Conservation (phyloP, 1,140 invertebrate genomes). For the Diprion similis region DNA sequence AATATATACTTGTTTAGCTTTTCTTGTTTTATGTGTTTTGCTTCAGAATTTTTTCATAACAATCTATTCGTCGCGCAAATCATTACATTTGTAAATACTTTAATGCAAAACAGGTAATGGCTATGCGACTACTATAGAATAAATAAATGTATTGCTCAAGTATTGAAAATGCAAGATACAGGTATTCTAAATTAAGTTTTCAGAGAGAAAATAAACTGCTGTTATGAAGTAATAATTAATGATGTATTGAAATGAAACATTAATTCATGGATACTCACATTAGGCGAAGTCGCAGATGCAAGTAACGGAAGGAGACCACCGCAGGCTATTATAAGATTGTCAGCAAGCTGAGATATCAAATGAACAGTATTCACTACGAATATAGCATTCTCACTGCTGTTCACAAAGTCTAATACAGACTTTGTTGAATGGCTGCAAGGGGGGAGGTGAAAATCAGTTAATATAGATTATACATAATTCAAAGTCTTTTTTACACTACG, state of each 20-base stretch:
- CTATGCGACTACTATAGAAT: neutral
- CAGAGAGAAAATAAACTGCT: too few species aligned
- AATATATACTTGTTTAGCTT: neutral
- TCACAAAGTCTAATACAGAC: conserved; percentile 97
- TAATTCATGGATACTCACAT: conserved; percentile 72
- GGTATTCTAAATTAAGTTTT: too few species aligned
- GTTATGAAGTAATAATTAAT: too few species aligned
- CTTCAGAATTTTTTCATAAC: too few species aligned
- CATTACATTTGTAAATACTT: neutral
- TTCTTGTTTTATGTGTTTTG: neutral
- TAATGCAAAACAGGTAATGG: neutral
- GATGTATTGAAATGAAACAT: neutral
- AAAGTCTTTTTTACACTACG: conserved; percentile 13
- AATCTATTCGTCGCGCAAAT: neutral
- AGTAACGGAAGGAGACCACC: conserved; percentile 95
- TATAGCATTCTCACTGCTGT: conserved; percentile 96
- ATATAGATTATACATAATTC: conserved; percentile 8
- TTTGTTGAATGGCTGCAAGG: conserved; percentile 89
- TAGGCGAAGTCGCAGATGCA: conserved; percentile 97
- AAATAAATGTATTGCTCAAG: neutral
- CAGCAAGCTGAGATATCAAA: conserved; percentile 97
- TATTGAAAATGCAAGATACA: too few species aligned
- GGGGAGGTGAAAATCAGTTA: conserved; percentile 19
- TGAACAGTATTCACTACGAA: conserved; percentile 99
- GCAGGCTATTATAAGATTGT: conserved; percentile 99